These are phyloP conservation scores for Epizoanthus scotinus DNA, from an alignment of 92 coral and sea anemone genomes.

Conservation along the genomic window DNA sequence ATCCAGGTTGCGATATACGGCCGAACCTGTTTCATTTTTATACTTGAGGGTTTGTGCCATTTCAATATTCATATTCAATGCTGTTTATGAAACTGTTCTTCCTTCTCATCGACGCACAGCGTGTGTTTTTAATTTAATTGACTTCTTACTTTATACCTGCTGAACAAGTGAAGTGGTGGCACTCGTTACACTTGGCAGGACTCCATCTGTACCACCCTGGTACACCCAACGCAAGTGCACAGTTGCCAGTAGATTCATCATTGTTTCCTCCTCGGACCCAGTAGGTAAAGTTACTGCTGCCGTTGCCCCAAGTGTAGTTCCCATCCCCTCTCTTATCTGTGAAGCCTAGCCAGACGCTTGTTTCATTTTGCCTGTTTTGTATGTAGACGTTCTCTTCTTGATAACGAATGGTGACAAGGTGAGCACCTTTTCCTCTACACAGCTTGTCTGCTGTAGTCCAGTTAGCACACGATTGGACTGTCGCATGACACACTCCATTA, in stretches of 20 bases:
- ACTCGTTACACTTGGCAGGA: neutral
- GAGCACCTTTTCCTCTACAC: slow-evolving; percentile 6
- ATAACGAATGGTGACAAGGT: neutral
- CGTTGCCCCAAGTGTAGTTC: neutral
- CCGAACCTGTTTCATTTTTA: no score
- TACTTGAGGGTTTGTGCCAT: no score
- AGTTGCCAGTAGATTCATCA: neutral
- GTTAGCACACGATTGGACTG: neutral
- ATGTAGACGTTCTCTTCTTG: slow-evolving; percentile 5
- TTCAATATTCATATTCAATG: no score
- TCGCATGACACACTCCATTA: neutral
- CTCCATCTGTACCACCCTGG: neutral
- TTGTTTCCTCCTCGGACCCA: neutral
- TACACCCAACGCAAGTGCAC: slow-evolving; percentile 8
- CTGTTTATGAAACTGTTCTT: no score
- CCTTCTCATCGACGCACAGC: no score
- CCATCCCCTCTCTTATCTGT: neutral
- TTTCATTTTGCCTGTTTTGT: slow-evolving; percentile 6
- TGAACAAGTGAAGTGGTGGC: slow-evolving; percentile 14
- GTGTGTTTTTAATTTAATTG: no score
- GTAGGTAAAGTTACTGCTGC: slow-evolving; percentile 16
- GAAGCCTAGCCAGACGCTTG: slow-evolving; percentile 8
- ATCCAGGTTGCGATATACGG: no score
- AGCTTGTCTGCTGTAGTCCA: neutral
- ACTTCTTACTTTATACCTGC: neutral